Conservation (phyloP, 2,113 vertebrate species). For the Python bivittatus region DNA sequence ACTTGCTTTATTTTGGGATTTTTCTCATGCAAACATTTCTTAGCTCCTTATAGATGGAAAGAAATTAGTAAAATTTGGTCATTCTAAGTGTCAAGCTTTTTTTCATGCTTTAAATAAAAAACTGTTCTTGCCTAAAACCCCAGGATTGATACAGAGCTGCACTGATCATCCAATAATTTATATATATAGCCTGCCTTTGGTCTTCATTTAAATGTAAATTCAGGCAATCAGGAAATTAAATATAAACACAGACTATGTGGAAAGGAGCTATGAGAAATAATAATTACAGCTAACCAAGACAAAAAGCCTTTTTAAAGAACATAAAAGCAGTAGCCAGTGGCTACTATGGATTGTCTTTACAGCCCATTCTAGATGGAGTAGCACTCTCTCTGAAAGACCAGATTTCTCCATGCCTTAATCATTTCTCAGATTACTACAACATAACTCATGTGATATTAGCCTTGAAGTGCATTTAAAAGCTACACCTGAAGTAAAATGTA, state of each 20-base stretch:
- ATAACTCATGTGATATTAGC: not conserved
- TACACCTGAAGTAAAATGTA: not conserved
- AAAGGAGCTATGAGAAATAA: not conserved
- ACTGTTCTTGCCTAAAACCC: not conserved
- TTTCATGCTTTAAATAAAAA: not conserved
- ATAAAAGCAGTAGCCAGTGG: not conserved
- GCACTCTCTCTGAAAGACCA: not conserved
- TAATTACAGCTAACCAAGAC: not conserved
- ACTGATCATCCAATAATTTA: not conserved
- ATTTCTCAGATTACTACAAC: not conserved
- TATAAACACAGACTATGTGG: not conserved
- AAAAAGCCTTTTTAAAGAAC: not conserved
- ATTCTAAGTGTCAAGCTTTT: not conserved
- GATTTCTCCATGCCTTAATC: not conserved
- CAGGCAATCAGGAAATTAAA: not conserved
- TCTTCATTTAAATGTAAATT: not conserved
- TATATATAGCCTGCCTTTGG: not conserved
- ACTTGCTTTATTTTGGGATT: not conserved
- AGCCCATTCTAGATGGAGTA: not conserved
- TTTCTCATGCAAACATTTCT: not conserved
- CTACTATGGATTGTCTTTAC: not conserved
- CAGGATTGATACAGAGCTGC: not conserved
- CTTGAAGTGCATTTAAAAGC: not conserved
- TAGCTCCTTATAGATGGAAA: not conserved
- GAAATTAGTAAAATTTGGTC: not conserved